phyloP scores from a whole-genome alignment of 1,140 invertebrate species.

The Marisa cornuarietis region DNA sequence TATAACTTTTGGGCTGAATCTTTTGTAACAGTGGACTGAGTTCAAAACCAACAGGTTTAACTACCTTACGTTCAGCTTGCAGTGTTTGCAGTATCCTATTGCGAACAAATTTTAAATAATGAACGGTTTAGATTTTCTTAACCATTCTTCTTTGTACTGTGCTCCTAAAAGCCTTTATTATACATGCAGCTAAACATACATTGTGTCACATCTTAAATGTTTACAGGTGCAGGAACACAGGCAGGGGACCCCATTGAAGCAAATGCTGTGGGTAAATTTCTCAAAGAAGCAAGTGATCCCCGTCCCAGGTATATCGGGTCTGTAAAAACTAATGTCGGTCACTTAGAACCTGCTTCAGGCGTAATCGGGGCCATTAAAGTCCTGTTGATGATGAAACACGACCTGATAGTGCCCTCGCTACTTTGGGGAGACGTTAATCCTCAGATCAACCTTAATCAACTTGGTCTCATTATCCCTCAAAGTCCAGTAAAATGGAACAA shows the following conservation, averaged over 20 bases:
- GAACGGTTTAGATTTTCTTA: no score
- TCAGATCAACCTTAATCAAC: slow-evolving; percentile 74
- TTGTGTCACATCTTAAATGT: not conserved
- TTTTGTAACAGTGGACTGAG: no score
- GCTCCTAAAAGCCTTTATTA: no score
- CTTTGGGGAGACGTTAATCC: slow-evolving; percentile 86
- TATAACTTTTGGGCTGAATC: no score
- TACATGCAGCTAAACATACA: not conserved
- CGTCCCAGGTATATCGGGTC: slow-evolving; percentile 83
- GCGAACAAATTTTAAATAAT: no score
- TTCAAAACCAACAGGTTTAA: no score
- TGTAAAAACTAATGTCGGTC: slow-evolving; percentile 97
- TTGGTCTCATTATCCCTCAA: slow-evolving; percentile 69
- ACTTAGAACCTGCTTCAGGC: slow-evolving; percentile 92
- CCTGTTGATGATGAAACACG: slow-evolving; percentile 86
- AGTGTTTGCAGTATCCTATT: no score
- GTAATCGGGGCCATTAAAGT: slow-evolving; percentile 88
- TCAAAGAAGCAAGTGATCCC: slow-evolving; percentile 77
- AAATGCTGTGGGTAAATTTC: slow-evolving; percentile 35
- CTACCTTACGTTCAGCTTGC: no score
- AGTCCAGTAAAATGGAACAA: slow-evolving; percentile 80
- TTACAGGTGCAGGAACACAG: slow-evolving; percentile 39
- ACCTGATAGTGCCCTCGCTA: slow-evolving; percentile 87
- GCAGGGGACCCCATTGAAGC: slow-evolving; percentile 48
- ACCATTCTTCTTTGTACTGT: not conserved